phyloP scores from a whole-genome alignment of 2,797 vertebrate species.

The Pantherophis alleghaniensis region DNA sequence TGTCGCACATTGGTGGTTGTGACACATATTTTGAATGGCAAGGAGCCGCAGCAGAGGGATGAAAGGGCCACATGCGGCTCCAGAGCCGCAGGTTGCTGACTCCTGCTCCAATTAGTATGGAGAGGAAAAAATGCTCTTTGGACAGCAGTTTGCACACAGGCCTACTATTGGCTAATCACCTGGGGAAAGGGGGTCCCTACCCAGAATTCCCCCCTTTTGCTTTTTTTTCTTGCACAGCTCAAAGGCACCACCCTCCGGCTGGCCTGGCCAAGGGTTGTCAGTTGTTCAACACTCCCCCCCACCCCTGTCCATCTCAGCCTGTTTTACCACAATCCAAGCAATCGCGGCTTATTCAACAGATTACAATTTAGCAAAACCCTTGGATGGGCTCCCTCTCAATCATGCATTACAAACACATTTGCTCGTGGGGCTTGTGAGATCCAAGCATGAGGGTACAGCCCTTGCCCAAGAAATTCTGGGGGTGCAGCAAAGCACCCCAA shows the following conservation, averaged over 20 bases:
- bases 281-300: not conserved
- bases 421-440: not conserved
- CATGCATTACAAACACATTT: not conserved
- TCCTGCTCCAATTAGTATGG: not conserved
- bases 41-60: too few relatives aligned
- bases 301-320: not conserved
- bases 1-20: too few relatives aligned
- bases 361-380: not conserved
- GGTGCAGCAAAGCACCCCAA: not conserved
- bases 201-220: not conserved
- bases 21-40: too few relatives aligned
- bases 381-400: not conserved
- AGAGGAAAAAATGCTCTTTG: not conserved
- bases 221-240: not conserved
- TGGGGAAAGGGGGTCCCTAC: not conserved
- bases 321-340: not conserved
- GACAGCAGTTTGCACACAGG: not conserved
- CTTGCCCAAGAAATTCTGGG: not conserved
- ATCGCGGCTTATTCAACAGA: not conserved
- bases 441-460: not conserved
- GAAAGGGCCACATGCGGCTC: too few relatives aligned
- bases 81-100: too few relatives aligned
- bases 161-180: not conserved
- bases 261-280: not conserved
- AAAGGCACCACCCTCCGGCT: not conserved